Conservation (phyloP, 2,113 vertebrate genomes). For the Corythoichthys haematopterus region DNA sequence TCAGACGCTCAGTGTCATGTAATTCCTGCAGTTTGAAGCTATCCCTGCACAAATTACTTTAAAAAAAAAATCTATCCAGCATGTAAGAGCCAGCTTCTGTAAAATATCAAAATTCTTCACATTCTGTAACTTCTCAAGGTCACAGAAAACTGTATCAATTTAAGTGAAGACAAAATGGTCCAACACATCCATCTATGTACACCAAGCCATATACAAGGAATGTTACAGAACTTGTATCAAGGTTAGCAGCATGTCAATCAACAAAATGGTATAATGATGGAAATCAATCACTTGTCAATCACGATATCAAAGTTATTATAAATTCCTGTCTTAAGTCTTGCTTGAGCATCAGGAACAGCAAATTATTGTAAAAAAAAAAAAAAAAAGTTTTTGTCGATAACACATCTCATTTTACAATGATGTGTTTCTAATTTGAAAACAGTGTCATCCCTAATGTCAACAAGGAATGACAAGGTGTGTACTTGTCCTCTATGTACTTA, state of each 20-base stretch:
- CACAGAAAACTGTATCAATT: neutral
- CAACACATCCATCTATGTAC: conserved; percentile 3
- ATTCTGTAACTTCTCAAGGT: conserved; percentile 31
- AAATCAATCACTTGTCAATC: neutral
- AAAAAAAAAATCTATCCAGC: conserved; percentile 26
- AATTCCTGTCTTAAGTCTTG: neutral
- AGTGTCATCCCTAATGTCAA: neutral
- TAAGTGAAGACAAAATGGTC: conserved; percentile 1
- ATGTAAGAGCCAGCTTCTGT: conserved; percentile 9
- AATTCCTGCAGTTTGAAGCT: conserved; percentile 12
- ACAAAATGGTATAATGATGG: conserved; percentile 2
- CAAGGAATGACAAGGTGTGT: neutral
- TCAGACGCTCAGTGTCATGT: conserved; percentile 26
- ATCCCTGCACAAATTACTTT: conserved; percentile 36
- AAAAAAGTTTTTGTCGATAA: neutral
- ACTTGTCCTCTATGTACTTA: conserved; percentile 71
- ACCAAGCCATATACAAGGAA: neutral
- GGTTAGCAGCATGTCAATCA: neutral
- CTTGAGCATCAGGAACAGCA: neutral
- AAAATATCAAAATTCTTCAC: conserved; percentile 37
- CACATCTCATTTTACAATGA: neutral
- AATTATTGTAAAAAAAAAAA: neutral
- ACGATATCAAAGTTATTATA: neutral
- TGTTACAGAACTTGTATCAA: neutral
- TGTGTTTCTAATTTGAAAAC: neutral